Conservation (phyloP, 2,797 vertebrate genomes). For the Selene dorsalis region DNA sequence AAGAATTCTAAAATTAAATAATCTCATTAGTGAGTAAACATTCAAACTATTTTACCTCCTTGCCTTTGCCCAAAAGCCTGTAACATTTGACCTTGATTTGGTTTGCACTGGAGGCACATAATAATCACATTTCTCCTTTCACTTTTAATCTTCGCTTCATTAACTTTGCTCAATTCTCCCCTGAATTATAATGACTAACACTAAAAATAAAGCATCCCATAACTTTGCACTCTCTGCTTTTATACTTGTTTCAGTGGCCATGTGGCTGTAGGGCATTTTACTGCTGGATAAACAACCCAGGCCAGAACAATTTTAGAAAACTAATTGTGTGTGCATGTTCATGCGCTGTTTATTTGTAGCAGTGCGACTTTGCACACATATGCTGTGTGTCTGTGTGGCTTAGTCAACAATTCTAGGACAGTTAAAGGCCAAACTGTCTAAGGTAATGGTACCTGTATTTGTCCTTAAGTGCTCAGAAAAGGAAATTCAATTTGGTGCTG, state of each 20-base stretch:
- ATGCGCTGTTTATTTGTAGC: not conserved
- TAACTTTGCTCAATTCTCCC: slow-evolving; percentile 45
- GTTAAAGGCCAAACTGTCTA: slow-evolving; percentile 10
- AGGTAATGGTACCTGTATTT: not conserved
- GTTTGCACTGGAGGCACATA: slow-evolving; percentile 46
- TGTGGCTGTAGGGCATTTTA: slow-evolving; percentile 40
- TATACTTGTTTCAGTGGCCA: slow-evolving; percentile 56
- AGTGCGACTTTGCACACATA: not conserved
- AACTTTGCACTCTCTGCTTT: slow-evolving; percentile 43
- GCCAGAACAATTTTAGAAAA: slow-evolving; percentile 15
- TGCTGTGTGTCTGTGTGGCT: slow-evolving; percentile 6
- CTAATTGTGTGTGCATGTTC: slow-evolving; percentile 9
- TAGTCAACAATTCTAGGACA: not conserved
- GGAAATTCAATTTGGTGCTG: not conserved
- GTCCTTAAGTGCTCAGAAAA: not conserved
- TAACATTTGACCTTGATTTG: slow-evolving; percentile 33
- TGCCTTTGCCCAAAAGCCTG: slow-evolving; percentile 15
- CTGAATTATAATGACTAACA: slow-evolving; percentile 48
- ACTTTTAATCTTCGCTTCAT: slow-evolving; percentile 32
- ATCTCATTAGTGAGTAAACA: slow-evolving; percentile 40
- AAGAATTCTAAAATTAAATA: slow-evolving; percentile 42
- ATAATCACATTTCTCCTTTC: slow-evolving; percentile 52
- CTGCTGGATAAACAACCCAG: slow-evolving; percentile 2
- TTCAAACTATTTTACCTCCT: slow-evolving; percentile 8
- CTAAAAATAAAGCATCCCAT: slow-evolving; percentile 46